phyloP scores from a whole-genome alignment of 2,888 invertebrate genomes.

The Blastobasis lacticolella region DNA sequence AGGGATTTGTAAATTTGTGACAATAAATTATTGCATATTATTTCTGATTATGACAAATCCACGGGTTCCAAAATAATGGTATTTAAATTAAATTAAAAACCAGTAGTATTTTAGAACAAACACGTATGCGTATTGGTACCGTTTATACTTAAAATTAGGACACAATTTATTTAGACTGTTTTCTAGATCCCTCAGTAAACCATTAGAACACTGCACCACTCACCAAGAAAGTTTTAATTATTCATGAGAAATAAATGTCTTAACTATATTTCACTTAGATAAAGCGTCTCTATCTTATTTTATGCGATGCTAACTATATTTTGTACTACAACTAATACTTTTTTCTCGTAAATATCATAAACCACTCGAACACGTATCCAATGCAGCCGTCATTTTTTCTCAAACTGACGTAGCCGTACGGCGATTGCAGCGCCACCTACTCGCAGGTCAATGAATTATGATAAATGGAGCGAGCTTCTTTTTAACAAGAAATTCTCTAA shows the following conservation, averaged over 20 bases:
- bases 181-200: conserved; percentile 42
- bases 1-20: too few relatives aligned
- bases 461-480: conserved; percentile 28
- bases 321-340: conserved; percentile 58
- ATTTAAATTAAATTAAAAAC: too few relatives aligned
- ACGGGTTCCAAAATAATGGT: too few relatives aligned
- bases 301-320: conserved; percentile 39
- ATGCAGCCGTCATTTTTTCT: conserved; percentile 72
- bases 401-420: conserved; percentile 57
- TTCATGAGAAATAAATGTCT: conserved; percentile 58
- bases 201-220: conserved; percentile 52
- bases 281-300: conserved; percentile 36
- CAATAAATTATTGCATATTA: too few relatives aligned
- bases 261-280: conserved; percentile 49
- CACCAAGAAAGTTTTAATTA: conserved; percentile 54
- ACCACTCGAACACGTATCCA: conserved; percentile 72
- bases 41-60: too few relatives aligned
- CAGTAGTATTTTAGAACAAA: too few relatives aligned
- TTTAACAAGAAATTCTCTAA: conserved; percentile 10
- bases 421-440: conserved; percentile 52
- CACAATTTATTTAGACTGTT: conserved; percentile 29
- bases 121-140: background rate
- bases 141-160: conserved; percentile 5
- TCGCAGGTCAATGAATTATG: conserved; percentile 24
- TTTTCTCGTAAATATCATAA: conserved; percentile 73